Percentiles rank a stretch among this genome's conserved stretches.
Evolutionary conservation across 1,140 invertebrate genomes (phyloP).

Genomic region (Procambarus clarkii): DNA sequence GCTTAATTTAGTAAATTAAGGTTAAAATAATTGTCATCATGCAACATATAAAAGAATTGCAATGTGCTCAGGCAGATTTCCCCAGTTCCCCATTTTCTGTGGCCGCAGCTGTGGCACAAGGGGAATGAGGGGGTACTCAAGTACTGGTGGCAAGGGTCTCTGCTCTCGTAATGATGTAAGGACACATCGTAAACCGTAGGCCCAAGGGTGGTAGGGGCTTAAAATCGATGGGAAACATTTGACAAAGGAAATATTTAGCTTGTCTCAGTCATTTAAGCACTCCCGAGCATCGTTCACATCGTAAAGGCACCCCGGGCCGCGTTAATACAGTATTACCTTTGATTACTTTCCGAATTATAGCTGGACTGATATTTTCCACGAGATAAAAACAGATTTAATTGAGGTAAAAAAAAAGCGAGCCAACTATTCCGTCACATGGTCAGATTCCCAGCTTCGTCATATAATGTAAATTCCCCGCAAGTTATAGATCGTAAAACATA

Average conservation of each 20-base stretch:
- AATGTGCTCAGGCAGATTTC: neutral
- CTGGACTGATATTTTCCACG: too few relatives aligned
- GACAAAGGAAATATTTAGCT: constrained; percentile 31
- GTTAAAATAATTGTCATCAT: too few relatives aligned
- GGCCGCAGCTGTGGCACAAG: neutral
- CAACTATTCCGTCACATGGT: neutral
- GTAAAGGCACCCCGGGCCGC: too few relatives aligned
- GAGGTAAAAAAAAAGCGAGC: neutral
- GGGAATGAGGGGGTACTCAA: neutral
- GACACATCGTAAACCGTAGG: constrained; percentile 23
- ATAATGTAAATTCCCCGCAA: constrained; percentile 5
- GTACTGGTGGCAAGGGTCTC: neutral
- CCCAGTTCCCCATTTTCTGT: neutral
- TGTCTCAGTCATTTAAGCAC: constrained; percentile 5
- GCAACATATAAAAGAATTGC: too few relatives aligned
- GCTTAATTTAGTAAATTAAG: too few relatives aligned
- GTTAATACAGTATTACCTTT: too few relatives aligned
- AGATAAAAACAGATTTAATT: neutral
- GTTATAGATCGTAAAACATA: constrained; percentile 29
- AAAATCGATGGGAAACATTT: constrained; percentile 32
- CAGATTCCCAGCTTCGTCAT: constrained; percentile 1
- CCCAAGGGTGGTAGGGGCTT: neutral
- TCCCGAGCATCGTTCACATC: neutral
- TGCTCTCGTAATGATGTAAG: constrained; percentile 37
- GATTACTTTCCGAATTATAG: too few relatives aligned